Conservation (phyloP, 1,140 invertebrate species). For the Drosophila punjabiensis region DNA sequence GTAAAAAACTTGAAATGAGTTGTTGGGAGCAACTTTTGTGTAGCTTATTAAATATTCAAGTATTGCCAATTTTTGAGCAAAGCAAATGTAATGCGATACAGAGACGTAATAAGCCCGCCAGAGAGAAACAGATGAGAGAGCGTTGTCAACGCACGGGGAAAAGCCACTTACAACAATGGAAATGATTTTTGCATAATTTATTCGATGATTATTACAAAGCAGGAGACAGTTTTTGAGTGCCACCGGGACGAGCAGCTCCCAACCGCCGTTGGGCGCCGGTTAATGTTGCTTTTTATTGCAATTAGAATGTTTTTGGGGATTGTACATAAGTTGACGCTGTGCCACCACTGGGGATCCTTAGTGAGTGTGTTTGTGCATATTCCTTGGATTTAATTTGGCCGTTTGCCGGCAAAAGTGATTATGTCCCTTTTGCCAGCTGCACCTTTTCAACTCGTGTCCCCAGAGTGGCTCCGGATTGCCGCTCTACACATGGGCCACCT, state of each 20-base stretch:
- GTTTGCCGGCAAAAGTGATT: constrained; percentile 74
- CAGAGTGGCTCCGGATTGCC: constrained; percentile 55
- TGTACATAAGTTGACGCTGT: constrained; percentile 27
- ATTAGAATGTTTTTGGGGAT: constrained; percentile 71
- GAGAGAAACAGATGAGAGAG: constrained; percentile 22
- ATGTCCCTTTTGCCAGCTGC: constrained; percentile 72
- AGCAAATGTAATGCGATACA: constrained; percentile 65
- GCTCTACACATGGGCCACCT: constrained; percentile 72
- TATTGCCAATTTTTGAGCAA: constrained; percentile 63
- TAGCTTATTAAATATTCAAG: constrained; percentile 72
- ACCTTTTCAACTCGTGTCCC: constrained; percentile 69
- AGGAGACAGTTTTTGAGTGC: constrained; percentile 57
- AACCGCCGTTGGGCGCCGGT: no score
- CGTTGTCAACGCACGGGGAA: constrained; percentile 34
- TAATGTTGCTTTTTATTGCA: constrained; percentile 79
- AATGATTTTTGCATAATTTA: constrained; percentile 83
- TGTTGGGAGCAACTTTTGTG: constrained; percentile 22
- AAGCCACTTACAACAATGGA: constrained; percentile 80
- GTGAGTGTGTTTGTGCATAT: constrained; percentile 69
- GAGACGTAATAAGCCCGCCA: constrained; percentile 16
- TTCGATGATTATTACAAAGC: constrained; percentile 80
- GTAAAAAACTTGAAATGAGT: constrained; percentile 26
- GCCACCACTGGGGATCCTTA: constrained; percentile 13
- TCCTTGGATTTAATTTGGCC: constrained; percentile 74
- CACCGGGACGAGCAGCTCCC: constrained; percentile 17